Percentiles rank a stretch among this genome's conserved stretches.
These are phyloP conservation scores for Drosophila pallidifrons DNA, from an alignment of 1,140 invertebrate genomes.

Conservation along the genomic window DNA sequence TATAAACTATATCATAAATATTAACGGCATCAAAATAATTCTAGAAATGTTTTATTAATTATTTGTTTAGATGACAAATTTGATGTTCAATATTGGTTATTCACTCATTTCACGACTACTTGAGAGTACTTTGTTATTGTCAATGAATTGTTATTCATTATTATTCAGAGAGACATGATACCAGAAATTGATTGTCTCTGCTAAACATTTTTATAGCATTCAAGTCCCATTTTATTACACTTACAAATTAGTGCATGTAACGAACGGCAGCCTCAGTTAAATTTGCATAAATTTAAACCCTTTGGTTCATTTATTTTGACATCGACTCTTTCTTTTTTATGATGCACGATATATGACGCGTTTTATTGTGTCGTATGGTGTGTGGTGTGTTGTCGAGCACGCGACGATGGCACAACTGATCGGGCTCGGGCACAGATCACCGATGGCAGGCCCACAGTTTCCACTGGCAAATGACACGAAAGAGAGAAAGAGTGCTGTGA, in stretches of 20 bases:
- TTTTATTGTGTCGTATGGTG: conserved; percentile 29
- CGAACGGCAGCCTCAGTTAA: conserved; percentile 13
- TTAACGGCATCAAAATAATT: background rate
- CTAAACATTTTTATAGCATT: conserved; percentile 8
- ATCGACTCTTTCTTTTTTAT: conserved; percentile 20
- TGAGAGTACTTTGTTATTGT: conserved; percentile 8
- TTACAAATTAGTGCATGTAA: conserved; percentile 39
- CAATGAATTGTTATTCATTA: conserved; percentile 6
- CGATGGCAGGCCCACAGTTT: conserved; percentile 11
- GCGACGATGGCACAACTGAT: conserved; percentile 49
- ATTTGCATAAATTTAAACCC: conserved; percentile 27
- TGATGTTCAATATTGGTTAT: conserved; percentile 11
- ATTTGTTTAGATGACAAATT: background rate
- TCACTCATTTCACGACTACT: conserved; percentile 30
- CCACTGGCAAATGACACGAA: conserved; percentile 27
- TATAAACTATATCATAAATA: background rate
- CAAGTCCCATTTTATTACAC: conserved; percentile 24
- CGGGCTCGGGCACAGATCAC: conserved; percentile 17
- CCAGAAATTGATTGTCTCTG: conserved; percentile 7
- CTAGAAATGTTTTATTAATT: background rate
- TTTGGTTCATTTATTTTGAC: conserved; percentile 29
- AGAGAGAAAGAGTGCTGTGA: conserved; percentile 49
- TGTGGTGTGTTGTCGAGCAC: conserved; percentile 36
- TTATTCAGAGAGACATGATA: conserved; percentile 23
- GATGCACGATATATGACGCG: conserved; percentile 27